These are phyloP conservation scores for Chondrosia reniformis DNA, from an alignment of 37 sponge, comb jelly and placozoan genomes.

Conservation along the genomic window DNA sequence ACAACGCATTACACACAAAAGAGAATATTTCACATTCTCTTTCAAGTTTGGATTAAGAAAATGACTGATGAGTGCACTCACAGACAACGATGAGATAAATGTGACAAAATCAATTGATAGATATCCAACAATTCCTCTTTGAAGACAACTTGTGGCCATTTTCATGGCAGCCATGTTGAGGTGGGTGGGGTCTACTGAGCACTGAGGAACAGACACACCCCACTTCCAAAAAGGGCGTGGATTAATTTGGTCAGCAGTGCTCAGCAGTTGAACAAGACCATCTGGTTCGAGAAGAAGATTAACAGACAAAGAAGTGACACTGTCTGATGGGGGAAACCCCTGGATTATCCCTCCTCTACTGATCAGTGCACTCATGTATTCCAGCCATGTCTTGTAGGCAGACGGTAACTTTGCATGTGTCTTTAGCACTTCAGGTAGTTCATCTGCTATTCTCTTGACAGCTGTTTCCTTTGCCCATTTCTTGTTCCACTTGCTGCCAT, in stretches of 20 bases:
- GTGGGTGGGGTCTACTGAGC: slow-evolving; percentile 56
- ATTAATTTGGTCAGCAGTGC: slow-evolving; percentile 78
- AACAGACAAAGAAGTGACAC: slow-evolving; percentile 82
- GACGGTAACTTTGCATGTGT: slow-evolving; percentile 4
- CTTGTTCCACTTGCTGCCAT: slow-evolving; percentile 80
- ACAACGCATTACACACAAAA: neutral
- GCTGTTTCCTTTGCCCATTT: slow-evolving; percentile 75
- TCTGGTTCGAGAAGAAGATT: slow-evolving; percentile 80
- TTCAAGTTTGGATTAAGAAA: neutral
- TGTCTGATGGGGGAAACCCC: slow-evolving; percentile 81
- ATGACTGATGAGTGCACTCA: neutral
- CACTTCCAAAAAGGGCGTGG: slow-evolving; percentile 67
- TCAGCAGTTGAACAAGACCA: slow-evolving; percentile 54
- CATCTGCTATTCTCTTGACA: slow-evolving; percentile 25
- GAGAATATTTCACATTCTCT: neutral
- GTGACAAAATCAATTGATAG: slow-evolving; percentile 87
- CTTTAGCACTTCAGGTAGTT: slow-evolving; percentile 42
- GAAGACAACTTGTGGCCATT: slow-evolving; percentile 45
- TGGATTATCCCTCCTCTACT: slow-evolving; percentile 77
- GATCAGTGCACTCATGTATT: slow-evolving; percentile 35
- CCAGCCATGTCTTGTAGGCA: slow-evolving; percentile 42
- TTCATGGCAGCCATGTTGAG: slow-evolving; percentile 22
- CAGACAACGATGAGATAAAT: slow-evolving; percentile 56
- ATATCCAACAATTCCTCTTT: slow-evolving; percentile 81
- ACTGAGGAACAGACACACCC: slow-evolving; percentile 92